Base-by-base conservation (phyloP, 2,888 invertebrate species). In the Tachina lurida region DNA sequence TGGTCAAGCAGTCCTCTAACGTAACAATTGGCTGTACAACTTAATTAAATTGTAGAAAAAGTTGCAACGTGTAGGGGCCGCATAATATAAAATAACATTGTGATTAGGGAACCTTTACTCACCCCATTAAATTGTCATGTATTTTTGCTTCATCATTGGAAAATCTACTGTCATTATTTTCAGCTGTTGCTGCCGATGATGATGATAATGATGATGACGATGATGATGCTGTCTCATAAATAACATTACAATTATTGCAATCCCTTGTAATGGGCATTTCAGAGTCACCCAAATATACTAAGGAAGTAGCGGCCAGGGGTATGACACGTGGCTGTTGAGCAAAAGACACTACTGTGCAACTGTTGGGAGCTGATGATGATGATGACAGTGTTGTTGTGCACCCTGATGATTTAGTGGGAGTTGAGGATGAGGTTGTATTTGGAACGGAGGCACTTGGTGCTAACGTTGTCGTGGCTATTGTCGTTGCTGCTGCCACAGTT, bases 211-310 rank as follows among this genome's bases (percentile, higher is more conserved):
- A 1, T 31, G 62, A 39, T 22, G 31, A 10, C 41, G 17, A 0
- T 31, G 43, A 10, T 12, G 41, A 5, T 54, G 8, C 41, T 63
- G 47, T 63, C 10, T 74, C 19, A 73, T 58, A 70, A 67, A 65
- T 60, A 41, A 62, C 79, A 54, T 17, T 54, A 19, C 2, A 60
- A 47, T 83, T 43, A 39, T 76, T 65, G 62, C 68, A 47, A 52
- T 80, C 88, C 15, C 89, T 87, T 15, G 91, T 89, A 56, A 91
- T 89, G 22, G 91, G 91, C 90, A 90, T 90, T 87, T 92, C 91
- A 80, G 89, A 89, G 79, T 91, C 90, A 12, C 91, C 92, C 15
- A 92, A 87, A 84, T 91, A 89, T 49, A 91, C 88, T 31, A 90
- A 84, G 45, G 91, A 91, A n/a, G 89, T 90, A 41, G 89, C 87